Conservation (phyloP, 2,113 vertebrate species). For the Protobothrops mucrosquamatus region DNA sequence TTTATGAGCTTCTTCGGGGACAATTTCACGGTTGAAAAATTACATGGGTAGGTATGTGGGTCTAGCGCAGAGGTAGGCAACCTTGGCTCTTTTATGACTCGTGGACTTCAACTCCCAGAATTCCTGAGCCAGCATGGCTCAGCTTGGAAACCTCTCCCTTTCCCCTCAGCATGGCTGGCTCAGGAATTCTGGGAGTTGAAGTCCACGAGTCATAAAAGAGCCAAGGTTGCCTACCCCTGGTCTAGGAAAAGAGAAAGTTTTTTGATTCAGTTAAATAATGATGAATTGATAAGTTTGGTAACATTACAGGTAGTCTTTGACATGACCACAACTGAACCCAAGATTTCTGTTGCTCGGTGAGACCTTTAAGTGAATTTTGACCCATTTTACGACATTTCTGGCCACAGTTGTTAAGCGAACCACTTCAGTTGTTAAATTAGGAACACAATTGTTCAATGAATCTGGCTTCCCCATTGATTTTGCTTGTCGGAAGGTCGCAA, state of each 20-base stretch:
- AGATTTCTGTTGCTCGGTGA: background rate
- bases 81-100: too few relatives aligned
- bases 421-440: background rate
- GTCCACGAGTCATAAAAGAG: too few relatives aligned
- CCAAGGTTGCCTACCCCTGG: too few relatives aligned
- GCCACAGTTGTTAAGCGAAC: background rate
- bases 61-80: background rate
- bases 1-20: background rate
- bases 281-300: background rate
- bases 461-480: too few relatives aligned
- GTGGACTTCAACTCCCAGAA: too few relatives aligned
- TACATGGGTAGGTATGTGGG: background rate
- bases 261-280: background rate
- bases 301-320: background rate
- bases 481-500: too few relatives aligned
- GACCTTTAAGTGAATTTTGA: background rate
- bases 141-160: too few relatives aligned
- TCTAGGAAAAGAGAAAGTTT: background rate
- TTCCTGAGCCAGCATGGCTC: too few relatives aligned
- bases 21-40: background rate
- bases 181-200: too few relatives aligned
- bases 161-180: too few relatives aligned
- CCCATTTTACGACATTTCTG: background rate
- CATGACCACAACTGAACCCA: background rate
- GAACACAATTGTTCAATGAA: background rate